Evolutionary conservation across 2,113 vertebrate genomes (phyloP).

Genomic region (Capreolus pygargus): DNA sequence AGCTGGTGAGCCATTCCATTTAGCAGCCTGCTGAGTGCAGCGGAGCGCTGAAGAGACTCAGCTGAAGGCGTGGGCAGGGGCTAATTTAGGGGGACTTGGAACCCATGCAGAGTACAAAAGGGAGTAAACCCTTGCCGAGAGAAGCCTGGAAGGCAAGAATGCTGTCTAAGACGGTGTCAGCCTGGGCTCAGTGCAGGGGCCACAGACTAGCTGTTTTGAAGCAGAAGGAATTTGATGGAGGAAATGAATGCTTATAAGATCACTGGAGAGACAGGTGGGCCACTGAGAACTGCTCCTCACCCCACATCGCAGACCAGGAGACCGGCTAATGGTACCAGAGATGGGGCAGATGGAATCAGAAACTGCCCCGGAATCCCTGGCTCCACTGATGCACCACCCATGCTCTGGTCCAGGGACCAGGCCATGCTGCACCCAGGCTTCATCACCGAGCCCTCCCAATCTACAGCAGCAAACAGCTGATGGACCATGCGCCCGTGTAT

Average conservation of each 20-base stretch:
- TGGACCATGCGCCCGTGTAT: not conserved
- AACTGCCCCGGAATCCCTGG: not conserved
- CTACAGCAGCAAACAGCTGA: not conserved
- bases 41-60: not conserved
- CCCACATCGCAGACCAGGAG: not conserved
- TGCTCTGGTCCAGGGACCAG: not conserved
- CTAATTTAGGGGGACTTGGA: not conserved
- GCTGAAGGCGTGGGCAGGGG: not conserved
- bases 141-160: not conserved
- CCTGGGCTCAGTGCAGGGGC: too few species aligned
- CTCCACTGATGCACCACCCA: too few species aligned
- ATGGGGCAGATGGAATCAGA: not conserved
- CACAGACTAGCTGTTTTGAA: not conserved
- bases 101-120: not conserved
- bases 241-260: not conserved
- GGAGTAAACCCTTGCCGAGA: rapidly evolving
- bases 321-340: not conserved
- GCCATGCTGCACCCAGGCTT: not conserved
- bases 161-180: not conserved
- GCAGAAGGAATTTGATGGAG: not conserved
- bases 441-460: not conserved
- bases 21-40: not conserved
- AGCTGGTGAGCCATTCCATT: not conserved
- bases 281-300: not conserved
- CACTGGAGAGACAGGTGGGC: not conserved